phyloP scores from a whole-genome alignment of 2,888 invertebrate species.

The Opisthograptis luteolata region DNA sequence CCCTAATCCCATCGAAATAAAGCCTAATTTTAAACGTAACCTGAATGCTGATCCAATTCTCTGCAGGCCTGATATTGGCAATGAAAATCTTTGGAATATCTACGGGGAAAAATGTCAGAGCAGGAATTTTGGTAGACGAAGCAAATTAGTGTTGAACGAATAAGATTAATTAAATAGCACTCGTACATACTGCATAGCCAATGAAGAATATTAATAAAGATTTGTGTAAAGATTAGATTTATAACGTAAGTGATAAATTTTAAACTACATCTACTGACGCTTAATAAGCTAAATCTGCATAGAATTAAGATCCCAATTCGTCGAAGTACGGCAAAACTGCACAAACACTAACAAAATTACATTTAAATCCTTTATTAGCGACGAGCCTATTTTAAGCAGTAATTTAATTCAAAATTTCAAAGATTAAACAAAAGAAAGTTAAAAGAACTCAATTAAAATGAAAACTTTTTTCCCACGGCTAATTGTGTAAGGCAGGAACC shows the following conservation, averaged over 20 bases:
- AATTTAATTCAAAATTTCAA: slow-evolving; percentile 9
- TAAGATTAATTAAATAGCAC: slow-evolving; percentile 2
- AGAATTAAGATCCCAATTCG: too few species aligned
- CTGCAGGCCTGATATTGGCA: slow-evolving; percentile 32
- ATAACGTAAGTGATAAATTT: too few species aligned
- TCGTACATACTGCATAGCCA: too few species aligned
- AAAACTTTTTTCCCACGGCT: slow-evolving; percentile 58
- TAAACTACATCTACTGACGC: too few species aligned
- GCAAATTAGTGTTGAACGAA: slow-evolving; percentile 12
- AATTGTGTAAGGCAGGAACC: slow-evolving; percentile 72
- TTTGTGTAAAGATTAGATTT: too few species aligned
- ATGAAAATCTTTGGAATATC: slow-evolving; percentile 33
- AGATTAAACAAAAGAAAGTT: slow-evolving; percentile 18
- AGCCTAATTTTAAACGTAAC: slow-evolving; percentile 31
- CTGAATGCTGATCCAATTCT: slow-evolving; percentile 31
- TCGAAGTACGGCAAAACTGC: background rate
- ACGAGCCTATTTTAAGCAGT: slow-evolving; percentile 1
- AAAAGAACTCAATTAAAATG: slow-evolving; percentile 46
- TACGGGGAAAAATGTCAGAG: slow-evolving; percentile 20
- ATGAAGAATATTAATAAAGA: too few species aligned
- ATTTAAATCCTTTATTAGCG: background rate
- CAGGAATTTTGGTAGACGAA: slow-evolving; percentile 12
- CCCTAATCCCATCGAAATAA: slow-evolving; percentile 30
- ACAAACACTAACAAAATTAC: too few species aligned
- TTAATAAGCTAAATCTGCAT: too few species aligned